Evolutionary conservation across 2,113 vertebrate genomes (phyloP).

Genomic region (Semnornis frantzii): DNA sequence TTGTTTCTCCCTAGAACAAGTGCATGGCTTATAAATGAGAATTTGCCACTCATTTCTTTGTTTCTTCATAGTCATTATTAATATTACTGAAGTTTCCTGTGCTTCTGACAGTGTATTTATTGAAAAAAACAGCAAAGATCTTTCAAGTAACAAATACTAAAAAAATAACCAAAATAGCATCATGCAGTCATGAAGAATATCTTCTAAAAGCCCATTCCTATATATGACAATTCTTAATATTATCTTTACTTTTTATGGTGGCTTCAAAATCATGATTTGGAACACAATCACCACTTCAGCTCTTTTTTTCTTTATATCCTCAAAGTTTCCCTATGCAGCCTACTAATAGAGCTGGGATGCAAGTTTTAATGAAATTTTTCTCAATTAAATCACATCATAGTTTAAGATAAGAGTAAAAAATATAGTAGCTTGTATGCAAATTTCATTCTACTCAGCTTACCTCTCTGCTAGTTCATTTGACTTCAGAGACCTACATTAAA

Average conservation of each 20-base stretch:
- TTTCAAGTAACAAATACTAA: background rate
- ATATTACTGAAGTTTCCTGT: slow-evolving; percentile 13
- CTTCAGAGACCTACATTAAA: background rate
- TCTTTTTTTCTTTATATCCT: background rate
- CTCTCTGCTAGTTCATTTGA: background rate
- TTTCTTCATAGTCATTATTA: slow-evolving; percentile 12
- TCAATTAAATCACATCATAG: background rate
- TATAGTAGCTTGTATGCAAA: background rate
- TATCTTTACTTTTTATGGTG: background rate
- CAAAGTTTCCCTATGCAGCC: background rate
- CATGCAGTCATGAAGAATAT: background rate
- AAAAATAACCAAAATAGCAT: background rate
- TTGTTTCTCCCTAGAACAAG: background rate
- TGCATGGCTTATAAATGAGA: background rate
- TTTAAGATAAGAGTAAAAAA: background rate
- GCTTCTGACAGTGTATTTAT: background rate
- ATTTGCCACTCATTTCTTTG: background rate
- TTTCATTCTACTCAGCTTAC: background rate
- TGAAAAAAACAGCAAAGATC: background rate
- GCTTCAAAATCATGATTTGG: background rate
- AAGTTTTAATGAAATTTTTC: background rate
- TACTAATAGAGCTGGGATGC: background rate
- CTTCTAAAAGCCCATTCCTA: background rate
- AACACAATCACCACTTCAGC: background rate
- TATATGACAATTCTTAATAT: background rate